Evolutionary conservation across 2,113 vertebrate genomes (phyloP).

Genomic region (Lamprotornis superbus): DNA sequence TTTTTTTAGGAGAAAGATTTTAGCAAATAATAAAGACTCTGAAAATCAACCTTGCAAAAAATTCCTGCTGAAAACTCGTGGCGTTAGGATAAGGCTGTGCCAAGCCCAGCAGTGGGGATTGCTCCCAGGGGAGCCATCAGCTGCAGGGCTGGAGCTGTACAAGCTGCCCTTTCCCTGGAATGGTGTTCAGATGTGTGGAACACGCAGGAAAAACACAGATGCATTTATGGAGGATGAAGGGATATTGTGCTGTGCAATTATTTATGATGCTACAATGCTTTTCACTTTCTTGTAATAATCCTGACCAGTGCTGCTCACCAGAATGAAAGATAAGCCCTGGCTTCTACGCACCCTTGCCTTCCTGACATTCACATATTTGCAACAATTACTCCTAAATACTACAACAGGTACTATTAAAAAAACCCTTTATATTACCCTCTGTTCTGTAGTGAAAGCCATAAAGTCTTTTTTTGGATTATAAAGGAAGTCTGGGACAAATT

Average conservation of each 20-base stretch:
- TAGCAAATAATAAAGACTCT: neutral
- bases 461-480: neutral
- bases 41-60: neutral
- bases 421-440: neutral
- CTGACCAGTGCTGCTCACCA: neutral
- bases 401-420: neutral
- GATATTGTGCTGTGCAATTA: neutral
- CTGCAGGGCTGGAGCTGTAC: neutral
- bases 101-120: neutral
- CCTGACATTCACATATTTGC: neutral
- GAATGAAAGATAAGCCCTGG: neutral
- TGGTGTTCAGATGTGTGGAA: neutral
- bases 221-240: neutral
- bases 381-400: neutral
- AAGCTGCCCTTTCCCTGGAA: neutral
- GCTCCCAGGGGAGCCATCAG: neutral
- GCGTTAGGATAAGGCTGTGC: neutral
- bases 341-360: neutral
- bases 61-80: neutral
- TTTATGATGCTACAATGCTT: neutral
- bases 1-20: neutral
- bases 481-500: neutral
- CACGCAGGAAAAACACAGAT: neutral
- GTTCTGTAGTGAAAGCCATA: neutral
- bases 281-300: neutral